Evolutionary conservation across 2,797 vertebrate species (phyloP).

Genomic region (Oryzias sinensis): DNA sequence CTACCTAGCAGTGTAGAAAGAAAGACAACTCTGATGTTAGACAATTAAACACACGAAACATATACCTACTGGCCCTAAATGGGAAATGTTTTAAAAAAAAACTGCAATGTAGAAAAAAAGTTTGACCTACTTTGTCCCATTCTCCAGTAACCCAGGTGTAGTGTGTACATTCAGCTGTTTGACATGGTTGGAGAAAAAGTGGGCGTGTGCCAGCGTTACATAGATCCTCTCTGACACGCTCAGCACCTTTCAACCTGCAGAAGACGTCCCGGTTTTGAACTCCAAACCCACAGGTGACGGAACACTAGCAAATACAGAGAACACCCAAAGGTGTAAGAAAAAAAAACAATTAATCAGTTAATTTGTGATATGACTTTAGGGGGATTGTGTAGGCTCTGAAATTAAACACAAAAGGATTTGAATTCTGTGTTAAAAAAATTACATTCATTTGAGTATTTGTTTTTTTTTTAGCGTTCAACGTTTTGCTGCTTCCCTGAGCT

Average conservation of each 20-base stretch:
- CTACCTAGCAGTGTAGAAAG: slow-evolving; percentile 38
- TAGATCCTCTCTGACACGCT: slow-evolving; percentile 72
- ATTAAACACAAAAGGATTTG: too few species aligned
- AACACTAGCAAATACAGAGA: slow-evolving; percentile 80
- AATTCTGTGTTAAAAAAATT: too few species aligned
- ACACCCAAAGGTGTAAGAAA: background rate
- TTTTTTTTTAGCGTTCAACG: too few species aligned
- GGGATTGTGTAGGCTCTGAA: too few species aligned
- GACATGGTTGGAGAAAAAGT: slow-evolving; percentile 65
- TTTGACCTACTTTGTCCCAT: slow-evolving; percentile 84
- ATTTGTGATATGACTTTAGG: too few species aligned
- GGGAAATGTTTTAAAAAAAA: background rate
- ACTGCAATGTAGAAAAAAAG: slow-evolving; percentile 1
- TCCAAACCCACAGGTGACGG: slow-evolving; percentile 86
- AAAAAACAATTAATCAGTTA: too few species aligned
- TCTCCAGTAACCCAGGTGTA: slow-evolving; percentile 78
- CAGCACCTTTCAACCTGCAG: slow-evolving; percentile 81
- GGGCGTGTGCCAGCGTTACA: slow-evolving; percentile 73
- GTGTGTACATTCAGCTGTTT: slow-evolving; percentile 69
- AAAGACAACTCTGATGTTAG: slow-evolving; percentile 29
- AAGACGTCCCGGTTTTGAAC: slow-evolving; percentile 83
- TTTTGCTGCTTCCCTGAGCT: too few species aligned
- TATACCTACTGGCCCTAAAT: too few species aligned
- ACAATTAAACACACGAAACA: slow-evolving; percentile 35
- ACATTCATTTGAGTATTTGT: too few species aligned